A percentile compares a stretch with the other conserved stretches of the same genome.
These are phyloP conservation scores for Prolemur simus DNA, from an alignment of 2,113 vertebrate genomes.

Conservation along the genomic window DNA sequence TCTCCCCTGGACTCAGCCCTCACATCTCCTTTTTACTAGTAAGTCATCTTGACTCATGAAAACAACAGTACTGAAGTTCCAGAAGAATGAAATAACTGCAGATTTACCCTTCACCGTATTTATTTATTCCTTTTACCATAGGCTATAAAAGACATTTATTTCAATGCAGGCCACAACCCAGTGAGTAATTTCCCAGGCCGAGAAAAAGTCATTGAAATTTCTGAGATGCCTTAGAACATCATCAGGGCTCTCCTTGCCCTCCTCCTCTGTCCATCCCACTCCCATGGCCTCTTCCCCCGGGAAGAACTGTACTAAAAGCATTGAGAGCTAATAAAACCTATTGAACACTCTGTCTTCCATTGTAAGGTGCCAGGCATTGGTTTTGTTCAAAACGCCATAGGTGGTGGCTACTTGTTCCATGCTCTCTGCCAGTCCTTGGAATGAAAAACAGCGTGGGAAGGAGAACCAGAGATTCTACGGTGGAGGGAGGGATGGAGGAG, in stretches of 20 bases:
- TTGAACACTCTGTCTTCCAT: not conserved
- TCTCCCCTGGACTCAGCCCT: not conserved
- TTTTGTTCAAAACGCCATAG: slow-evolving; percentile 23
- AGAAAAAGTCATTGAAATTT: not conserved
- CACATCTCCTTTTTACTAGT: not conserved
- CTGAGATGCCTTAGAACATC: not conserved
- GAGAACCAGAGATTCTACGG: not conserved
- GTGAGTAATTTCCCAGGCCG: not conserved
- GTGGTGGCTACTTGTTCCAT: not conserved
- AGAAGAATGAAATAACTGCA: not conserved
- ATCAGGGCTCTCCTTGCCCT: not conserved
- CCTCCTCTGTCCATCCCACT: not conserved
- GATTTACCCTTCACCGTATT: not conserved
- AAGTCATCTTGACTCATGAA: not conserved
- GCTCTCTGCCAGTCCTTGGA: not conserved
- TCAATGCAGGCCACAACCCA: not conserved
- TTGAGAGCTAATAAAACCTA: slow-evolving; percentile 35
- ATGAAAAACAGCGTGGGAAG: slow-evolving; percentile 24
- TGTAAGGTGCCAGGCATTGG: slow-evolving; percentile 37
- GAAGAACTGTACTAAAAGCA: not conserved
- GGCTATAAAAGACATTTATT: not conserved
- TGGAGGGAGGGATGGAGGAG: not conserved
- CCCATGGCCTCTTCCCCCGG: not conserved
- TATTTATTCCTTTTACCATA: not conserved
- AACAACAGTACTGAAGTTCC: not conserved